Evolutionary conservation across 1,140 invertebrate genomes (phyloP).

Genomic region (Drosophila arizonae): DNA sequence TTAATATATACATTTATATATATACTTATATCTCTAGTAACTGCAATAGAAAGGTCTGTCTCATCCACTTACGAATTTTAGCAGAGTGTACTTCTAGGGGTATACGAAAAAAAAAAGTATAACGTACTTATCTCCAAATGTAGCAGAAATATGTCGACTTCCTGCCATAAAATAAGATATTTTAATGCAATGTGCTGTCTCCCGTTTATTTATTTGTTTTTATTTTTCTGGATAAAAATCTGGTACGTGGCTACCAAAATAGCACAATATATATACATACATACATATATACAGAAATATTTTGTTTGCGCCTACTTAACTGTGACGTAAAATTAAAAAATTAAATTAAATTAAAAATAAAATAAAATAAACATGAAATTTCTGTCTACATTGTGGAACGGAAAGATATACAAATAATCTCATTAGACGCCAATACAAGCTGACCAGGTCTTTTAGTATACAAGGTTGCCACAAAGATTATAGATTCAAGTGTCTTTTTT

Average conservation of each 20-base stretch:
- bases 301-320: slow-evolving; percentile 9
- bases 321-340: slow-evolving; percentile 35
- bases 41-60: too few relatives aligned
- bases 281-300: neutral
- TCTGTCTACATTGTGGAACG: too few relatives aligned
- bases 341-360: neutral
- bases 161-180: neutral
- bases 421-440: too few relatives aligned
- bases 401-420: neutral
- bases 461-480: neutral
- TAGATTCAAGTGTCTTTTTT: slow-evolving; percentile 1
- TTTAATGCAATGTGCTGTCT: neutral
- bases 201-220: neutral
- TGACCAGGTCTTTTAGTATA: neutral
- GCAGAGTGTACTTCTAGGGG: neutral
- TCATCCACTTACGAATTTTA: neutral
- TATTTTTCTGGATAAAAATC: slow-evolving; percentile 26
- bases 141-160: neutral
- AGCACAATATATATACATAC: slow-evolving; percentile 21
- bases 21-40: too few relatives aligned
- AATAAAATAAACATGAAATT: neutral
- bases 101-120: slow-evolving; percentile 31
- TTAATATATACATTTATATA: neutral
- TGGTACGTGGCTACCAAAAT: slow-evolving; percentile 39
- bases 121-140: slow-evolving; percentile 32